Conservation (phyloP, 2,797 vertebrate species). For the Urosaurus nigricauda region DNA sequence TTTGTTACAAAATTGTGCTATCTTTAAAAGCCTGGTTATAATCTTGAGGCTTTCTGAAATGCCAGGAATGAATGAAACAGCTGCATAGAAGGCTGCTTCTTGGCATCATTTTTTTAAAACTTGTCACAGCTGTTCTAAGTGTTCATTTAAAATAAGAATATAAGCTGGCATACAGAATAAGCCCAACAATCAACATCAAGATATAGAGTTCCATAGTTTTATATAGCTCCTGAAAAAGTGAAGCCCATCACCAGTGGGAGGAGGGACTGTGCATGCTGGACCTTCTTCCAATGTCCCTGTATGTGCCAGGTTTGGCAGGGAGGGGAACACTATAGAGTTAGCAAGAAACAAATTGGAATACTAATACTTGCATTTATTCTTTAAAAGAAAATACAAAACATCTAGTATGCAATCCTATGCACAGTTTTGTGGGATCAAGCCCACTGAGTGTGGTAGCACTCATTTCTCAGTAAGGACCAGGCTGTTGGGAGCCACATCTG, state of each 20-base stretch:
- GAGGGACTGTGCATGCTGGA: background rate
- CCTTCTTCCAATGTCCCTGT: too few relatives aligned
- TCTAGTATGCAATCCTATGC: background rate
- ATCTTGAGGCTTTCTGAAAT: conserved; percentile 7
- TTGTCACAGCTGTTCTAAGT: background rate
- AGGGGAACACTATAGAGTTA: background rate
- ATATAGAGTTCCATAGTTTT: background rate
- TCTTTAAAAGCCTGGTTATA: conserved; percentile 10
- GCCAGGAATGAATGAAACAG: conserved; percentile 5
- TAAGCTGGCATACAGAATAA: conserved; percentile 9
- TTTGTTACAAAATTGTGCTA: conserved; percentile 1
- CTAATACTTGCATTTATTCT: background rate
- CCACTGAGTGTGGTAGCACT: background rate
- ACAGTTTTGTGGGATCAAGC: background rate
- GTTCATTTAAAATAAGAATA: background rate
- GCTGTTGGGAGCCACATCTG: conserved; percentile 10
- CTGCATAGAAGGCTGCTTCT: background rate
- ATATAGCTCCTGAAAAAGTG: background rate
- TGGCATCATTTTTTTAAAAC: background rate
- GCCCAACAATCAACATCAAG: background rate
- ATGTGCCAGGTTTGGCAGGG: too few relatives aligned
- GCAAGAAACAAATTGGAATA: background rate
- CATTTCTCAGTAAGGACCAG: background rate
- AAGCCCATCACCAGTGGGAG: background rate
- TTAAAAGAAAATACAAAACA: background rate